These are phyloP conservation scores for Syrphus vitripennis DNA, from an alignment of 2,888 invertebrate species.

Conservation along the genomic window DNA sequence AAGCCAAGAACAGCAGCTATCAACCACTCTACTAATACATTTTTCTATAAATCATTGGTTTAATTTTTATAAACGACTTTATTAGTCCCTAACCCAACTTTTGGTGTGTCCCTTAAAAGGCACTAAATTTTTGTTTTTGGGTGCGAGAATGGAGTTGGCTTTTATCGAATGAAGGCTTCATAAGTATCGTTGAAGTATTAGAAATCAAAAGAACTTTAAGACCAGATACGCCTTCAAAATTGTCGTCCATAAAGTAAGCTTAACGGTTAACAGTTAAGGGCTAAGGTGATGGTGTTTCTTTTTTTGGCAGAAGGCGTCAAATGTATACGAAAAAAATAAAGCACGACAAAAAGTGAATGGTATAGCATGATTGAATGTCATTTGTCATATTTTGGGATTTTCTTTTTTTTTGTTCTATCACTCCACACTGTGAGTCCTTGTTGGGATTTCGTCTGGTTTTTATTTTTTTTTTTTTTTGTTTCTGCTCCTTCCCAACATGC, in stretches of 20 bases:
- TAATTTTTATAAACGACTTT: conserved; percentile 68
- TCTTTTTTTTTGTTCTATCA: conserved; percentile 12
- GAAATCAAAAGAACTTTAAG: conserved; percentile 31
- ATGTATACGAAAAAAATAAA: not conserved
- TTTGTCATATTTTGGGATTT: conserved; percentile 77
- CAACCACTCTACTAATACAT: conserved; percentile 40
- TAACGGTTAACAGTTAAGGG: conserved; percentile 16
- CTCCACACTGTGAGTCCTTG: not conserved
- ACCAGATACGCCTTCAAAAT: conserved; percentile 33
- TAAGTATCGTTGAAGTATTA: not conserved
- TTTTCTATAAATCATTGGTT: conserved; percentile 66
- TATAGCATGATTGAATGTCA: conserved; percentile 80
- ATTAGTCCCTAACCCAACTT: conserved; percentile 28
- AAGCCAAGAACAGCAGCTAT: not conserved
- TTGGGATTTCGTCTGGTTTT: conserved; percentile 11
- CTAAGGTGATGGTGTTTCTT: not conserved
- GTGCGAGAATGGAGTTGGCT: not conserved
- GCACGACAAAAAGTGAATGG: conserved; percentile 62
- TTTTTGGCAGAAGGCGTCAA: not conserved
- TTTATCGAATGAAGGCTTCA: not conserved
- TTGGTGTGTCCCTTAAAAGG: not conserved
- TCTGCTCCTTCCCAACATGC: not conserved
- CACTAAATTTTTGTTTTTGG: not conserved
- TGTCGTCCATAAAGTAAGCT: conserved; percentile 43
- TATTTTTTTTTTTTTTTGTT: not conserved